Base-by-base conservation (phyloP, 2,797 vertebrate genomes). In the Lacerta agilis region DNA sequence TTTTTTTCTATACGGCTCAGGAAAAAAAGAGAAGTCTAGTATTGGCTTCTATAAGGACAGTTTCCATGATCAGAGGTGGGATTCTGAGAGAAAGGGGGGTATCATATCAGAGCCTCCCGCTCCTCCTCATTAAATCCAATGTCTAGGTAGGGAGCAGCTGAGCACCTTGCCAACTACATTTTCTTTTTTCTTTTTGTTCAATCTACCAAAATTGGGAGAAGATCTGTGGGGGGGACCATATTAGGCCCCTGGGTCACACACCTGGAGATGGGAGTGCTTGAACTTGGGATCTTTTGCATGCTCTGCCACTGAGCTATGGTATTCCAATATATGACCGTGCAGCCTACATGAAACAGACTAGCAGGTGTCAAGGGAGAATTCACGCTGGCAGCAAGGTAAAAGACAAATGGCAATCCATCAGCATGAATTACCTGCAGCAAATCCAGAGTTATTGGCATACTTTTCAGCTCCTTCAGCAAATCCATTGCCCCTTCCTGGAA, bases 401-500 rank as follows among this genome's bases (percentile, higher is more conserved):
- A 45, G 9, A 3, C 9, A 58, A 25, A 18, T 10, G 7, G n/a
- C 29, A 66, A 66, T 38, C 10, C 25, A 55, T 2, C 43, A 41
- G 2, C 41, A 43, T 4, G 38, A 80, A 92, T 95, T 95, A 99
- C 99, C 98, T 99, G 99, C 93, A 99, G 96, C 5, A 98, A 97
- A 88, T 98, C 98, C 96, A 99, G 95, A 72, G 98, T 99, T 97
- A 99, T 97, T 6, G 98, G 98, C 95, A 98, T 98, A 95, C 95
- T 97, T 95, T 98, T 98, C 87, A 99, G 96, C 93, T 99, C 98
- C 91, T 96, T 98, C 91, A 99, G 97, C 91, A 99, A 96, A 94
- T 99, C 98, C 87, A 99, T 95, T 86, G 98, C 98, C 41, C 98
- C 98, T 8, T 98, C 98, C 99, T 99, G 0, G 91, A 79, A 95